Conservation (phyloP, 2,888 invertebrate genomes). For the Platerodrilus igneus region DNA sequence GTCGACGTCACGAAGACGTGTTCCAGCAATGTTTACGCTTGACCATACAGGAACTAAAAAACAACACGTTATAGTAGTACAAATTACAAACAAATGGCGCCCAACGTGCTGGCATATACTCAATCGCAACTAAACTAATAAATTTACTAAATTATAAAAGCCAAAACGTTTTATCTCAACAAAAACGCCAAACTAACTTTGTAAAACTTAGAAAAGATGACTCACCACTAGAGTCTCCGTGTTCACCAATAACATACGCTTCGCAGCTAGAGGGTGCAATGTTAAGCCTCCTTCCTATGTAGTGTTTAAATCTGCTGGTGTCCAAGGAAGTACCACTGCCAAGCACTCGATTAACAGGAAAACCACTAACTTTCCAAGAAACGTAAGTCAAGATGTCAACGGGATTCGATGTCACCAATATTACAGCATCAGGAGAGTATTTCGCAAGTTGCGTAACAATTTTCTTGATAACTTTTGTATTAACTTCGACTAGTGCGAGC, state of each 20-base stretch:
- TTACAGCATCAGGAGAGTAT: conserved; percentile 79
- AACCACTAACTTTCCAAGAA: conserved; percentile 89
- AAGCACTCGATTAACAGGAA: conserved; percentile 79
- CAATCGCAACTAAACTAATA: no score
- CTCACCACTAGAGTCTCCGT: conserved; percentile 56
- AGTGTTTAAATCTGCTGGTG: conserved; percentile 84
- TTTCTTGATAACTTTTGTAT: conserved; percentile 77
- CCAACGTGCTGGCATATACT: no score
- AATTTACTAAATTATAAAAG: background rate
- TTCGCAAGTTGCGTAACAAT: conserved; percentile 79
- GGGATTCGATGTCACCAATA: conserved; percentile 87
- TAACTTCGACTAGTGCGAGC: no score
- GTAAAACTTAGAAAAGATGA: no score
- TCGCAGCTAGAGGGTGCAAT: conserved; percentile 84
- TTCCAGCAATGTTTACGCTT: conserved; percentile 87
- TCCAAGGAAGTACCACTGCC: conserved; percentile 93
- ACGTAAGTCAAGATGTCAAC: conserved; percentile 90
- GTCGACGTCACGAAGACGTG: conserved; percentile 72
- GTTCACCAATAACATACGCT: conserved; percentile 92
- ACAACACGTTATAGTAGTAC: no score
- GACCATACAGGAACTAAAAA: conserved; percentile 84
- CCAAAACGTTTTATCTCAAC: no score
- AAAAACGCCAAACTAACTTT: no score
- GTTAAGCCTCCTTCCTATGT: conserved; percentile 75
- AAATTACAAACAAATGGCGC: no score